A percentile compares a stretch with the other conserved stretches of the same genome.
These are phyloP conservation scores for Ophion ellenae DNA, from an alignment of 2,888 invertebrate species.

Conservation along the genomic window DNA sequence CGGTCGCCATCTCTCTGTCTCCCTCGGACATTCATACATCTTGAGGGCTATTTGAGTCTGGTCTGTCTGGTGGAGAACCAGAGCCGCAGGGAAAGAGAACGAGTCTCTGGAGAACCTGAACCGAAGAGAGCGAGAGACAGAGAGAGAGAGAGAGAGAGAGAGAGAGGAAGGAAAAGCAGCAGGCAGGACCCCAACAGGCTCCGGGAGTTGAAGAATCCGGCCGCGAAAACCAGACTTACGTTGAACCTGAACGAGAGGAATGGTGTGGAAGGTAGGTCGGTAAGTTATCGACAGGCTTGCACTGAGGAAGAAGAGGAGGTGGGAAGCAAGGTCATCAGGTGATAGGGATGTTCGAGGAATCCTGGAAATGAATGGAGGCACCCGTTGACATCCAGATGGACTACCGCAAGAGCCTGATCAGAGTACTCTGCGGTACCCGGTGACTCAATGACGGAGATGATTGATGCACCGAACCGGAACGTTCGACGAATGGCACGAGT, in stretches of 20 bases:
- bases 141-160: conserved; percentile 39
- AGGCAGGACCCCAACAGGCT: not conserved
- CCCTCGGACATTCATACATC: conserved; percentile 58
- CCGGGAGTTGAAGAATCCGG: conserved; percentile 3
- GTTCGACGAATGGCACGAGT: too few relatives aligned
- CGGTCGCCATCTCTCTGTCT: conserved; percentile 53
- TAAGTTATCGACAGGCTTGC: conserved; percentile 10
- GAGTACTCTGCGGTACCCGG: too few relatives aligned
- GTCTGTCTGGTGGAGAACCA: conserved; percentile 38
- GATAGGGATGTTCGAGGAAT: too few relatives aligned
- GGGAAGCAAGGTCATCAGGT: too few relatives aligned
- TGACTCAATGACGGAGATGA: not conserved
- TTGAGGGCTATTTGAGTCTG: conserved; percentile 52
- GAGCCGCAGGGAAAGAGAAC: conserved; percentile 47
- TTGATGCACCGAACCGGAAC: not conserved
- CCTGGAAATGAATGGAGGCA: too few relatives aligned
- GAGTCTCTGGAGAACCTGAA: conserved; percentile 47
- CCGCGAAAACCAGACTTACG: conserved; percentile 26
- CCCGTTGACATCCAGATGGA: too few relatives aligned
- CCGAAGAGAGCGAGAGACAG: conserved; percentile 18
- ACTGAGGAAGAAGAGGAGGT: not conserved
- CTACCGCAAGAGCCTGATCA: too few relatives aligned
- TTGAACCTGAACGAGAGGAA: not conserved
- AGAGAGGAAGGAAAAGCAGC: conserved; percentile 21
- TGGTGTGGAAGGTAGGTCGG: conserved; percentile 6